phyloP scores from a whole-genome alignment of 2,113 vertebrate genomes.

The Felis chaus region DNA sequence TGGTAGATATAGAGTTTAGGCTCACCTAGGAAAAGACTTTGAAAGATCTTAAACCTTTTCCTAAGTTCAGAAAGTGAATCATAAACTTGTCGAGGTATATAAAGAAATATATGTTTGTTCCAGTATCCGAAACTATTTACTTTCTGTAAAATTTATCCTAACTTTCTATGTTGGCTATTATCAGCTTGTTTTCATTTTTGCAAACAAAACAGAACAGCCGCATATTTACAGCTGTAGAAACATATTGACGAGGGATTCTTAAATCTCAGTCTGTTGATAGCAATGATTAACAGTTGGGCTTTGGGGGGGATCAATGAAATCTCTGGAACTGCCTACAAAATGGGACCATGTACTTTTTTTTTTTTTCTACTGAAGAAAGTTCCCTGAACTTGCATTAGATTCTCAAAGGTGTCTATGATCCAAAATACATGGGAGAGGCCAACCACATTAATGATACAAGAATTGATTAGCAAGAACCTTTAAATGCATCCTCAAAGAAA shows the following conservation, averaged over 20 bases:
- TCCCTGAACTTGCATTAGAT: background rate
- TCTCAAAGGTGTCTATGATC: background rate
- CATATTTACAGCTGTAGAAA: background rate
- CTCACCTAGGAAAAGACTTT: constrained; percentile 7
- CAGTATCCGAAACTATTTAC: background rate
- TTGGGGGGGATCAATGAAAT: background rate
- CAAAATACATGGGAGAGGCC: background rate
- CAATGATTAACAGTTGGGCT: background rate
- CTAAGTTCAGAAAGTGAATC: constrained; percentile 43
- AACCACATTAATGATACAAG: background rate
- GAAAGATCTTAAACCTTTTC: constrained; percentile 7
- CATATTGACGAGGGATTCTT: constrained; percentile 3
- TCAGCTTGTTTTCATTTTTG: constrained; percentile 17
- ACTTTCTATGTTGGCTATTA: background rate
- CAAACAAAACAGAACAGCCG: constrained; percentile 15
- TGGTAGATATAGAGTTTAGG: background rate
- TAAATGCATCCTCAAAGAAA: background rate
- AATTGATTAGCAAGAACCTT: background rate
- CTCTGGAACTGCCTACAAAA: constrained; percentile 21
- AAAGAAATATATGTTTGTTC: background rate
- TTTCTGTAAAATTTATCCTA: constrained; percentile 26
- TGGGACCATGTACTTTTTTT: background rate
- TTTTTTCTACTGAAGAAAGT: background rate
- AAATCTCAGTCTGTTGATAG: constrained; percentile 7
- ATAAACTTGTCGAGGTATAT: background rate